Percentiles rank a stretch among this genome's conserved stretches.
phyloP scores from a whole-genome alignment of 2,888 invertebrate genomes.

The Spisula subtruncata region DNA sequence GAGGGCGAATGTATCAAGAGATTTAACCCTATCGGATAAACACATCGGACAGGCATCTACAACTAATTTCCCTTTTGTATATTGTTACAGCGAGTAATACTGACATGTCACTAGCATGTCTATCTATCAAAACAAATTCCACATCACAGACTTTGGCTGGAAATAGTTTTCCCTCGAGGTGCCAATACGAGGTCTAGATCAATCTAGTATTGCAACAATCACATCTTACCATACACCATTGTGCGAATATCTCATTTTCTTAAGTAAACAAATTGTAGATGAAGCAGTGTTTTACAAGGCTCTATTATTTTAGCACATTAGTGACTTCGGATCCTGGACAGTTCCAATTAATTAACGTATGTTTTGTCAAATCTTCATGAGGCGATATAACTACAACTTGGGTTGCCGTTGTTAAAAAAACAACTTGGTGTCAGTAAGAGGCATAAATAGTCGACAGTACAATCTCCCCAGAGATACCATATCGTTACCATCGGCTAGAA shows the following conservation, averaged over 20 bases:
- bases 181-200: background rate
- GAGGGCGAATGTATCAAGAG: background rate
- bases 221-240: background rate
- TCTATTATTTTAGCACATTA: background rate
- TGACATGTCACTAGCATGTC: background rate
- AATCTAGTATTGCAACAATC: background rate
- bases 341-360: background rate
- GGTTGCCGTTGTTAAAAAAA: background rate
- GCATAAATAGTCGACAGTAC: too few relatives aligned
- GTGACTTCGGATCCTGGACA: background rate
- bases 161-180: background rate
- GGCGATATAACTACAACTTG: background rate
- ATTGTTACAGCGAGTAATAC: background rate
- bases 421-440: too few relatives aligned
- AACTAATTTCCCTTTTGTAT: slow-evolving; percentile 22
- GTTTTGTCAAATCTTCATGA: background rate
- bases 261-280: background rate
- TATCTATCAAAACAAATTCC: slow-evolving; percentile 4
- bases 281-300: background rate
- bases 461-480: background rate
- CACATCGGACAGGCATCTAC: background rate
- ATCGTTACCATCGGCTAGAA: too few relatives aligned
- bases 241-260: background rate
- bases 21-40: background rate
- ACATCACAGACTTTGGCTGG: background rate